Evolutionary conservation across 2,797 vertebrate genomes (phyloP).

Genomic region (Hippoglossus hippoglossus): DNA sequence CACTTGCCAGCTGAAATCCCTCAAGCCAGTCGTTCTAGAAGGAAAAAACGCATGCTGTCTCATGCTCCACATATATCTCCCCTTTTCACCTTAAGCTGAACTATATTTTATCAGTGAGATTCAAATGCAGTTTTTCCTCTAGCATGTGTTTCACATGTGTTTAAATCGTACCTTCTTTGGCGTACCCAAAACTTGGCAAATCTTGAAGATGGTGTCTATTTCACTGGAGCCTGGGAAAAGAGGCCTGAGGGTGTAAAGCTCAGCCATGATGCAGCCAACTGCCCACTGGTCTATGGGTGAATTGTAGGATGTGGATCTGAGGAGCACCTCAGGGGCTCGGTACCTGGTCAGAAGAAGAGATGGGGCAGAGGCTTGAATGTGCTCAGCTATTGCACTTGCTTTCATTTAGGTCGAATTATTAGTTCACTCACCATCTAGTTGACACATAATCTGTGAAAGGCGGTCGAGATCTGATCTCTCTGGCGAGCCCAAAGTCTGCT

Average conservation of each 20-base stretch:
- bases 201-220: constrained; percentile 99
- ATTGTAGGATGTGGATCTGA: constrained; percentile 93
- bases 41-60: background rate
- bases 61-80: too few species aligned
- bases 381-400: background rate
- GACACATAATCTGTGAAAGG: constrained; percentile 99
- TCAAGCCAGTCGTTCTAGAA: constrained; percentile 94
- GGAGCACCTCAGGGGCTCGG: constrained; percentile 94
- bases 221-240: constrained; percentile 98
- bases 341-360: constrained; percentile 85
- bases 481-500: constrained; percentile 96
- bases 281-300: constrained; percentile 99
- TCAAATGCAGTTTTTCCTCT: background rate
- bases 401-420: background rate
- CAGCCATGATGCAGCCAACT: constrained; percentile 98
- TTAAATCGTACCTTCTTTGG: constrained; percentile 89
- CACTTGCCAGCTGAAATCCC: constrained; percentile 91
- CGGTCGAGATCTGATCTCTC: constrained; percentile 95
- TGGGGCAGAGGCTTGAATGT: background rate
- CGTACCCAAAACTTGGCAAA: constrained; percentile 97
- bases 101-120: background rate
- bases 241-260: constrained; percentile 94
- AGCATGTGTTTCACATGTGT: background rate
- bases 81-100: background rate
- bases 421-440: constrained; percentile 89